Conservation (phyloP, 2,113 vertebrate species). For the Eurypyga helias region DNA sequence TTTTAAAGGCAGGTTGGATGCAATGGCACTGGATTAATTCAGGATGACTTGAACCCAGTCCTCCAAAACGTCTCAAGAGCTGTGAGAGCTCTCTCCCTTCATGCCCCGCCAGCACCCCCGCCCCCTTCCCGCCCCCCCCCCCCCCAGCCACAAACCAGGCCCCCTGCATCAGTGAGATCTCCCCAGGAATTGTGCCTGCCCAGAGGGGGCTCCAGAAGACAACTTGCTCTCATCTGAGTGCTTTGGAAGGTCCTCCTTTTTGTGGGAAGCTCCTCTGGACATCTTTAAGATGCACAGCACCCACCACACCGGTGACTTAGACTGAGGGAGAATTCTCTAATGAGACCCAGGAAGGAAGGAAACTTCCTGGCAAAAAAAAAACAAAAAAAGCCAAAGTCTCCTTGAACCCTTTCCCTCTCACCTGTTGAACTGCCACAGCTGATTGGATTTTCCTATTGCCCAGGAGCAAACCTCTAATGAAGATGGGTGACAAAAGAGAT, state of each 20-base stretch:
- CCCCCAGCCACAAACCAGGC: too few species aligned
- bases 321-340: background rate
- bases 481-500: background rate
- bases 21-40: background rate
- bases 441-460: background rate
- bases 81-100: rapidly evolving
- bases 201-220: rapidly evolving
- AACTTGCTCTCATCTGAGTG: background rate
- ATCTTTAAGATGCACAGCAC: background rate
- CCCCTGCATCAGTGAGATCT: background rate
- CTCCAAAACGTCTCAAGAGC: background rate
- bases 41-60: background rate
- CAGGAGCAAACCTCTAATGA: background rate
- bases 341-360: background rate
- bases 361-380: background rate
- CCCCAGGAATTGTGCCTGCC: background rate
- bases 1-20: background rate
- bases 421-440: rapidly evolving
- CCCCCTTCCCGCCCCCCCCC: too few species aligned
- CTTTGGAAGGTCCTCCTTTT: background rate
- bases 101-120: too few species aligned
- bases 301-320: background rate
- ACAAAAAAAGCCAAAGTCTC: background rate
- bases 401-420: background rate
- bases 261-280: background rate